Base-by-base conservation (phyloP, 2,797 vertebrate species). In the Gymnothorax reevesii region DNA sequence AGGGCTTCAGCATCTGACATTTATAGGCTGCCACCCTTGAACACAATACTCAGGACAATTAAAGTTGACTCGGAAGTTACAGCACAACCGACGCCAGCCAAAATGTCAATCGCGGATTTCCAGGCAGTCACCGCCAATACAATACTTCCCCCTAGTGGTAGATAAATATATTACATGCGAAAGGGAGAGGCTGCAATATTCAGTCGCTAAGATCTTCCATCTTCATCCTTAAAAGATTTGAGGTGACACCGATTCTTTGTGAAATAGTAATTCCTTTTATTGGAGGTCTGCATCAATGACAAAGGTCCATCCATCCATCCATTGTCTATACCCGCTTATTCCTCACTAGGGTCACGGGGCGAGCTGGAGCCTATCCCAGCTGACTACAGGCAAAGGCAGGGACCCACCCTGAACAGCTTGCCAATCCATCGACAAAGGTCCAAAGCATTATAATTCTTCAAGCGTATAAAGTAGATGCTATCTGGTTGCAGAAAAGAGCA, bases 121-220 rank as follows among this genome's bases (percentile, higher is more conserved):
- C 13, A 57, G 0, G 0, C 2, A 9, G 1, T 1, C 62, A 90
- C 89, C 84, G 87, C 57, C 92, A 88, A 86, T 87, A 85, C 92
- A 94, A 94, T 89, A 93, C 93, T 93, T 1, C 88, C 94, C 93
- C 90, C 95, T 94, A 91, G 92, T 94, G 95, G 92, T 20, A 0
- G n/a, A 87, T 2, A 57, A 10, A 79, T 3, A 9, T 87, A 90
- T 33, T 54, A 55, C 75, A 79, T 5, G 75, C 12, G 17, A 52
- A 77, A 77, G 49, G 17, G 25, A 3, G 49, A 12, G 33, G 33
- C 33, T 42, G 33, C 33, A 42, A 22, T 8, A 75, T 4, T 54
- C 15, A 2, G 20, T 9, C 9, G 20, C 42, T 22, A 79, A 55
- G 27, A 6, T 49, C 73, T 7, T 4, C 25, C 69, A n/a, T 69